A percentile compares a stretch with the other conserved stretches of the same genome.
phyloP scores from a whole-genome alignment of 2,113 vertebrate species.

The Gnathonemus longibarbis region DNA sequence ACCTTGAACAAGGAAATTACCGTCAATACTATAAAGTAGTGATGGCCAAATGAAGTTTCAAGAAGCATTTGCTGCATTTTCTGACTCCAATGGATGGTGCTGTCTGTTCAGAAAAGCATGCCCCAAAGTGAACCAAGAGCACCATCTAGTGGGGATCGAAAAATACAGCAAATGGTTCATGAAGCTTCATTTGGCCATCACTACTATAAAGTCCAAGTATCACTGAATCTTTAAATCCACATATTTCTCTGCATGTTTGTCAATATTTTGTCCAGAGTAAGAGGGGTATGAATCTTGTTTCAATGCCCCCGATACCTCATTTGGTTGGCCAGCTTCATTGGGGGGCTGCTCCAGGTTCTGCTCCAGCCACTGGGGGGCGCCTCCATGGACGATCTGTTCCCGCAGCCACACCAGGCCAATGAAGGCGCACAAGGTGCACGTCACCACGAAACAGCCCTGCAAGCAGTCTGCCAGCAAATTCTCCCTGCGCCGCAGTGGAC shows the following conservation, averaged over 20 bases:
- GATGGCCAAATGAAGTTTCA: neutral
- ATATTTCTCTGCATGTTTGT: neutral
- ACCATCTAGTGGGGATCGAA: neutral
- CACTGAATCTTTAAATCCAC: neutral
- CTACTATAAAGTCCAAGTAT: neutral
- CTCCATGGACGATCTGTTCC: conserved; percentile 92
- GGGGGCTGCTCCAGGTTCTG: conserved; percentile 77
- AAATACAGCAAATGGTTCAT: neutral
- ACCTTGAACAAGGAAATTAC: conserved; percentile 45
- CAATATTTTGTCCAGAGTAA: neutral
- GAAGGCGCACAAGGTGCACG: conserved; percentile 90
- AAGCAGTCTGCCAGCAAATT: conserved; percentile 93
- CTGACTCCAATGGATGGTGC: neutral
- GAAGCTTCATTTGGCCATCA: neutral
- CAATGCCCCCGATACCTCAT: conserved; percentile 66
- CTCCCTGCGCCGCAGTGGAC: conserved; percentile 55
- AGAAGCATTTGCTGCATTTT: neutral
- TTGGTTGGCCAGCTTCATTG: conserved; percentile 72
- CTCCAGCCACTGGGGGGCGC: conserved; percentile 89
- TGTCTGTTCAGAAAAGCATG: neutral
- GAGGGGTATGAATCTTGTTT: neutral
- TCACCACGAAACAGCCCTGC: conserved; percentile 95
- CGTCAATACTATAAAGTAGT: neutral
- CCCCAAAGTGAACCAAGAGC: neutral
- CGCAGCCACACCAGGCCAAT: conserved; percentile 96